Evolutionary conservation across 2,113 vertebrate species (phyloP).

Genomic region (Egretta garzetta): DNA sequence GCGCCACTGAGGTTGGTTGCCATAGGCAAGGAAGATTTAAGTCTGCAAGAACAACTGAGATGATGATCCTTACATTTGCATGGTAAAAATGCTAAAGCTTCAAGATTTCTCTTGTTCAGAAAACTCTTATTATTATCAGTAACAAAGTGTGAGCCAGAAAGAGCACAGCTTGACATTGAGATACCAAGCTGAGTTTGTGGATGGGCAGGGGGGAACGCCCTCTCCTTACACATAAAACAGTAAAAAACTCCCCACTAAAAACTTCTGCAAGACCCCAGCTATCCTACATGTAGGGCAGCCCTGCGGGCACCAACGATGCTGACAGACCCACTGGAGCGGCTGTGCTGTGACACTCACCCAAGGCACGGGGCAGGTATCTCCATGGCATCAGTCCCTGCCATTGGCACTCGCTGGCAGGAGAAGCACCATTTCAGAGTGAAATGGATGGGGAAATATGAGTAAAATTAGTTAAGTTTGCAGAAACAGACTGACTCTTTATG

Average conservation of each 20-base stretch:
- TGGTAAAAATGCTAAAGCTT: neutral
- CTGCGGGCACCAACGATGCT: fast-evolving
- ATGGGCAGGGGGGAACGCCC: neutral
- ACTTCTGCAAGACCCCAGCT: neutral
- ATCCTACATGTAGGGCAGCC: fast-evolving
- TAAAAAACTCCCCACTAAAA: neutral
- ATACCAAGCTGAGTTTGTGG: neutral
- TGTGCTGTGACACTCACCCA: neutral
- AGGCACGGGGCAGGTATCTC: neutral
- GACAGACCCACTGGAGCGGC: neutral
- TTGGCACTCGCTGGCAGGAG: neutral
- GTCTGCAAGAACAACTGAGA: neutral
- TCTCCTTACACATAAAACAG: neutral
- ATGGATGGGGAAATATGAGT: neutral
- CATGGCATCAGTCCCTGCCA: neutral
- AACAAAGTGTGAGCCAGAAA: neutral
- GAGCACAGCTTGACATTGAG: neutral
- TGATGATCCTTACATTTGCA: neutral
- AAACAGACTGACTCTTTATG: neutral
- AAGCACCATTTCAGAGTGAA: neutral
- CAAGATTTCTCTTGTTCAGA: neutral
- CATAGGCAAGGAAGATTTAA: neutral
- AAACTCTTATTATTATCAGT: neutral
- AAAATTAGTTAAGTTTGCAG: neutral
- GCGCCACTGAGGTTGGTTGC: neutral